phyloP scores from a whole-genome alignment of 1,140 invertebrate species.

The roundworm (Caenorhabditis elegans) region WBcel235 BX284602.5:14709001-14709500 shows the following conservation, averaged over 20 bases:
- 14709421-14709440: slow-evolving; percentile 58
- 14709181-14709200: slow-evolving; percentile 63
- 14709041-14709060: slow-evolving; percentile 48
- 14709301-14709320: slow-evolving; percentile 78
- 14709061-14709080: slow-evolving; percentile 57
- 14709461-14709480: slow-evolving; percentile 61
- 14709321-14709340: slow-evolving; percentile 80
- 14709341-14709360: slow-evolving; percentile 71
- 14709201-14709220: slow-evolving; percentile 65
- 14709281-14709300: slow-evolving; percentile 79
- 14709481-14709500: slow-evolving; percentile 41
- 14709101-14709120: slow-evolving; percentile 47
- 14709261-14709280: slow-evolving; percentile 64
- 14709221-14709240: slow-evolving; percentile 59
- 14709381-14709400: slow-evolving; percentile 39
- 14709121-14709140: slow-evolving; percentile 41
- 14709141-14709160: slow-evolving; percentile 49
- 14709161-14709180: slow-evolving; percentile 64
- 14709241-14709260: slow-evolving; percentile 65
- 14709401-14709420: slow-evolving; percentile 50
- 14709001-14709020: slow-evolving; percentile 75
- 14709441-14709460: slow-evolving; percentile 60
- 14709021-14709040: slow-evolving; percentile 61
- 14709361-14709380: neutral
- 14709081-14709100: slow-evolving; percentile 38